A percentile compares a stretch with the other conserved stretches of the same genome.
phyloP scores from a whole-genome alignment of 2,888 invertebrate species.

The Ommatoiulus sabulosus region DNA sequence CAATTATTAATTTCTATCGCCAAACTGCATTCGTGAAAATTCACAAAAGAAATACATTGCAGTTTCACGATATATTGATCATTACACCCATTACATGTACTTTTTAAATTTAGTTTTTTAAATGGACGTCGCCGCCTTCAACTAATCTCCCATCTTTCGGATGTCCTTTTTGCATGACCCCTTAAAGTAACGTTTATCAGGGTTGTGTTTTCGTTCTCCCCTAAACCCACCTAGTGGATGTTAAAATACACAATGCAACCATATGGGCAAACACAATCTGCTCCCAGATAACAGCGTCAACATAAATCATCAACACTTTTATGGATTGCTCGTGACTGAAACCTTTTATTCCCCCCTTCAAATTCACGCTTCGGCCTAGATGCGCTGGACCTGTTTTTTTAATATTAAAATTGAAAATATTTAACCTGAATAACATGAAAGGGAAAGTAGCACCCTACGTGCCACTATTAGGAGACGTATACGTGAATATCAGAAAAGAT shows the following conservation, averaged over 20 bases:
- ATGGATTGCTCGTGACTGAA: conserved; percentile 20
- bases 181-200: not conserved
- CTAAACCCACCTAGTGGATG: not conserved
- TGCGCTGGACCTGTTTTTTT: not conserved
- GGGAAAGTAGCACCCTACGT: not conserved
- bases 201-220: not conserved
- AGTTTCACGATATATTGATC: not conserved
- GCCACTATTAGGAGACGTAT: not conserved
- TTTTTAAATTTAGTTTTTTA: too few species aligned
- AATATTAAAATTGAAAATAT: conserved; percentile 12
- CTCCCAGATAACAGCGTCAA: not conserved
- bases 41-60: too few species aligned
- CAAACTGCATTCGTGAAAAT: too few species aligned
- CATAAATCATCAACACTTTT: not conserved
- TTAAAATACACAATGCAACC: not conserved
- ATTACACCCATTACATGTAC: too few species aligned
- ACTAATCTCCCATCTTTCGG: too few species aligned
- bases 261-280: not conserved
- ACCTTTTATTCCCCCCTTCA: not conserved
- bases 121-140: too few species aligned
- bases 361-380: not conserved
- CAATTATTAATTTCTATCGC: too few species aligned
- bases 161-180: too few species aligned
- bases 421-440: conserved; percentile 1
- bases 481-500: not conserved